These are phyloP conservation scores for Chymomyza fuscimana DNA, from an alignment of 2,888 invertebrate species.

Conservation along the genomic window DNA sequence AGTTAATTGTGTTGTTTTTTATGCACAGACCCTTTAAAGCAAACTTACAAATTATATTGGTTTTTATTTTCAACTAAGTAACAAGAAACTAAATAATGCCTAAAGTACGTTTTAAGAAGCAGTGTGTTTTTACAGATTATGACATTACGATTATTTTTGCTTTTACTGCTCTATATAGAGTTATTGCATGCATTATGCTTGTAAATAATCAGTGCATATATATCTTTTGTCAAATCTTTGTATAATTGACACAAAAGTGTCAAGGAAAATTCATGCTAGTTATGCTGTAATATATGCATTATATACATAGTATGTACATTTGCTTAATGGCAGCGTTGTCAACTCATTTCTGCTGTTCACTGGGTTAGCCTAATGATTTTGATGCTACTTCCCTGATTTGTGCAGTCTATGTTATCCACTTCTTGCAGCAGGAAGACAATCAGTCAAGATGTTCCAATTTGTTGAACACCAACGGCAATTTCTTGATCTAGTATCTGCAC, in stretches of 20 bases:
- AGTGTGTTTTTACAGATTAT: too few species aligned
- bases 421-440: conserved; percentile 9
- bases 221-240: background rate
- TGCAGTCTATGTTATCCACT: background rate
- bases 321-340: background rate
- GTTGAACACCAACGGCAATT: background rate
- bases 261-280: background rate
- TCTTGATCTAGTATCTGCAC: background rate
- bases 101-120: too few species aligned
- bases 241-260: background rate
- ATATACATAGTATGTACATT: too few species aligned
- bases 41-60: too few species aligned
- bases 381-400: background rate
- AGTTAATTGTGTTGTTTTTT: too few species aligned
- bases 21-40: too few species aligned
- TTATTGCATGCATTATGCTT: background rate
- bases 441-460: conserved; percentile 14
- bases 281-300: too few species aligned
- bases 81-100: too few species aligned
- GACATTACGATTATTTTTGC: background rate
- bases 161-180: background rate
- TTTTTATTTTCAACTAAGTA: too few species aligned
- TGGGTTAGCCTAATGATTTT: background rate
- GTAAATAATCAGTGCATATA: background rate
- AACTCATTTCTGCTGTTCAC: background rate